Conservation (phyloP, 2,888 invertebrate species). For the Hipparchia semele region DNA sequence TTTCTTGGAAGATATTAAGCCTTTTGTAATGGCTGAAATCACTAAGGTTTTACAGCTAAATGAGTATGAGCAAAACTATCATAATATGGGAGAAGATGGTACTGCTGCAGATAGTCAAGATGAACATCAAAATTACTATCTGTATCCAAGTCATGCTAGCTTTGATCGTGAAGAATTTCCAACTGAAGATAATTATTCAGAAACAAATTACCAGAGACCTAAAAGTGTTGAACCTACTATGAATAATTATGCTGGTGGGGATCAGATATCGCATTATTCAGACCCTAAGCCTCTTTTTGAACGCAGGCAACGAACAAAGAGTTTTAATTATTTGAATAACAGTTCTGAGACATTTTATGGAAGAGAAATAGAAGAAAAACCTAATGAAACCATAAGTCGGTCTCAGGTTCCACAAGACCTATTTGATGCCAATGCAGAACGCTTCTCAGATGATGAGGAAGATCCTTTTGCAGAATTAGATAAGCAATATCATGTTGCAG, state of each 20-base stretch:
- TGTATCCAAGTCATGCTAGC: slow-evolving; percentile 22
- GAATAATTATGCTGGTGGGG: slow-evolving; percentile 41
- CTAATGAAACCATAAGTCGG: slow-evolving; percentile 40
- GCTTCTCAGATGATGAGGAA: slow-evolving; percentile 61
- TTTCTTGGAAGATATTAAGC: slow-evolving; percentile 82
- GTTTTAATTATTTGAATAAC: slow-evolving; percentile 44
- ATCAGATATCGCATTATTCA: slow-evolving; percentile 35
- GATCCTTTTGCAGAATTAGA: slow-evolving; percentile 76
- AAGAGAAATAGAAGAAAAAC: slow-evolving; percentile 34
- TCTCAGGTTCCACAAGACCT: slow-evolving; percentile 45
- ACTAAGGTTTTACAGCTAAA: slow-evolving; percentile 80
- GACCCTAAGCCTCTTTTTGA: slow-evolving; percentile 54
- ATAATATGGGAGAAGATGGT: slow-evolving; percentile 49
- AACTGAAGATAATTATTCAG: slow-evolving; percentile 39
- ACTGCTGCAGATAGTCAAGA: slow-evolving; percentile 17
- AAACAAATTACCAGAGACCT: slow-evolving; percentile 27
- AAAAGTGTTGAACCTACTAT: slow-evolving; percentile 39
- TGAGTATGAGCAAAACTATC: slow-evolving; percentile 58
- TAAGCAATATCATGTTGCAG: slow-evolving; percentile 76
- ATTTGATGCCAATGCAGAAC: slow-evolving; percentile 60
- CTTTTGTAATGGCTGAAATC: slow-evolving; percentile 83
- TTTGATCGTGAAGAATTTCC: slow-evolving; percentile 31
- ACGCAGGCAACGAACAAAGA: slow-evolving; percentile 49
- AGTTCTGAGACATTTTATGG: slow-evolving; percentile 38
- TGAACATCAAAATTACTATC: slow-evolving; percentile 29